A percentile compares a stretch with the other conserved stretches of the same genome.
These are phyloP conservation scores for Tricholaema leucomelas DNA, from an alignment of 2,113 vertebrate genomes.

Conservation along the genomic window DNA sequence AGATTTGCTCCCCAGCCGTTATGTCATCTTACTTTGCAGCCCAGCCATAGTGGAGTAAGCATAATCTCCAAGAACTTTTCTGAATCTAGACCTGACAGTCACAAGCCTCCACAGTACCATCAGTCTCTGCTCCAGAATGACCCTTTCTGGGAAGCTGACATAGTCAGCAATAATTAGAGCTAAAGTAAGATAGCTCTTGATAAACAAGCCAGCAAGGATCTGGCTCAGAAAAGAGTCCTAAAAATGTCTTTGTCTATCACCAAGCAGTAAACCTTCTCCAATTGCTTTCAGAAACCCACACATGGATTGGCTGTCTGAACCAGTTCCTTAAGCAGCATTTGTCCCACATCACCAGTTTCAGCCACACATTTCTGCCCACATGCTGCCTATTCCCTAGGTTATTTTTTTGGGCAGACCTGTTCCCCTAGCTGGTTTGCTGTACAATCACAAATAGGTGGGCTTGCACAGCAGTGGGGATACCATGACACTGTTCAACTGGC, in stretches of 20 bases:
- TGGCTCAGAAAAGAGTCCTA: conserved; percentile 5
- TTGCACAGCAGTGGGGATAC: not conserved
- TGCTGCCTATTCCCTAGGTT: not conserved
- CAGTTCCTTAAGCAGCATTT: not conserved
- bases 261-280: not conserved
- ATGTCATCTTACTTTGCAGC: not conserved
- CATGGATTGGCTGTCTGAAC: not conserved
- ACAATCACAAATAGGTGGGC: not conserved
- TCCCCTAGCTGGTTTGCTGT: not conserved
- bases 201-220: conserved; percentile 8
- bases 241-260: conserved; percentile 39
- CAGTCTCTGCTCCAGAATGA: not conserved
- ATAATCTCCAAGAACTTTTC: not conserved
- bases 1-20: not conserved
- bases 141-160: not conserved
- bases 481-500: not conserved
- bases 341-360: not conserved
- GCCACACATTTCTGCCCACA: not conserved
- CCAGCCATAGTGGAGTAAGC: not conserved
- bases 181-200: not conserved
- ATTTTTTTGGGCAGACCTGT: not conserved
- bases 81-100: not conserved
- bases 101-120: not conserved
- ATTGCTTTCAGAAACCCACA: not conserved
- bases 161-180: not conserved